Percentiles rank a stretch among this genome's conserved stretches.
These are phyloP conservation scores for Esperia sulphurella DNA, from an alignment of 2,888 invertebrate species.

Conservation along the genomic window DNA sequence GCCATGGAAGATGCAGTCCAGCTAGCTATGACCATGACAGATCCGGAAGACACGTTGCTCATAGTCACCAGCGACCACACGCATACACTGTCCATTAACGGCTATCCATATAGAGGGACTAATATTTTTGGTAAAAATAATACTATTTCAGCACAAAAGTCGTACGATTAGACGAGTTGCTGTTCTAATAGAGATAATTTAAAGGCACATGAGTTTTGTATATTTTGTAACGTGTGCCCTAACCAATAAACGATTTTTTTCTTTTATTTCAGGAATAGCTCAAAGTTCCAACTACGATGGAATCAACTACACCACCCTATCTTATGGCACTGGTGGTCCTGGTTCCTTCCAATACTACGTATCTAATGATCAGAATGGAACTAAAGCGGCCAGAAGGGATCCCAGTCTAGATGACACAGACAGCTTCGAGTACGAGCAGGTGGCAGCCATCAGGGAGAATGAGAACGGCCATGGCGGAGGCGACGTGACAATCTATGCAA, in stretches of 20 bases:
- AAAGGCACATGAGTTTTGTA: too few relatives aligned
- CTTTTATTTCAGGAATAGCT: slow-evolving; percentile 77
- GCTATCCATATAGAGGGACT: slow-evolving; percentile 84
- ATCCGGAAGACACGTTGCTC: slow-evolving; percentile 85
- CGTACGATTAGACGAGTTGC: too few relatives aligned
- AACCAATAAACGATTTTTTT: too few relatives aligned
- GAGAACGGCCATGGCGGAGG: slow-evolving; percentile 91
- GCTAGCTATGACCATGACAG: slow-evolving; percentile 80
- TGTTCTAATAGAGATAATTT: too few relatives aligned
- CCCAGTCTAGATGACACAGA: slow-evolving; percentile 80
- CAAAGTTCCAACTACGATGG: slow-evolving; percentile 80
- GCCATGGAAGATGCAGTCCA: slow-evolving; percentile 89
- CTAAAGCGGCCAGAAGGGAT: slow-evolving; percentile 74
- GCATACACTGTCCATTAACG: slow-evolving; percentile 88
- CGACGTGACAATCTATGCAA: slow-evolving; percentile 91
- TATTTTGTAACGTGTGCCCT: too few relatives aligned
- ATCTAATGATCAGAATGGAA: slow-evolving; percentile 34
- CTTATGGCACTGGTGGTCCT: slow-evolving; percentile 88
- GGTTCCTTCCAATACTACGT: slow-evolving; percentile 80
- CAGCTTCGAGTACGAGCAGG: slow-evolving; percentile 84
- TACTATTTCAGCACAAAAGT: too few relatives aligned
- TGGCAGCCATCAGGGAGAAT: slow-evolving; percentile 83
- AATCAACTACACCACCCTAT: slow-evolving; percentile 86
- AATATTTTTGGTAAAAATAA: slow-evolving; percentile 82
- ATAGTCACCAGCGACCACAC: slow-evolving; percentile 93